Percentiles rank a stretch among this genome's conserved stretches.
Conservation (phyloP, 2,113 vertebrate genomes). For the Alligator mississippiensis region DNA sequence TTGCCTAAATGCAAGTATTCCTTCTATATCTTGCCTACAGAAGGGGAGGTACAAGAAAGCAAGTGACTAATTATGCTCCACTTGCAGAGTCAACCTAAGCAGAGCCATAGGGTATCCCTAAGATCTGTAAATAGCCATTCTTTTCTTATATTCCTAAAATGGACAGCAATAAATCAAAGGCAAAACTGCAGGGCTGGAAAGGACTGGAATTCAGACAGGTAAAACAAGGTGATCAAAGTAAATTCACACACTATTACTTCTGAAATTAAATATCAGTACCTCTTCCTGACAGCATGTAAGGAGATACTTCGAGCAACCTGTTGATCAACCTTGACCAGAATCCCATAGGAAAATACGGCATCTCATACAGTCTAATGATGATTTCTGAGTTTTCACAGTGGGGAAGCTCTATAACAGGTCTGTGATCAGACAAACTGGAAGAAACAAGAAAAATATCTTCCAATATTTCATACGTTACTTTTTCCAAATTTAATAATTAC, state of each 20-base stretch:
- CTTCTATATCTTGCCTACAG: rapidly evolving
- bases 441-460: conserved; percentile 19
- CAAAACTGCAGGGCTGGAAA: not conserved
- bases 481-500: not conserved
- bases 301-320: conserved; percentile 91
- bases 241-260: not conserved
- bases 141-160: not conserved
- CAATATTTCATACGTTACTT: not conserved
- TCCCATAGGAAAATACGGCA: conserved; percentile 97
- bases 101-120: not conserved
- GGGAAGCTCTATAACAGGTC: conserved; percentile 92
- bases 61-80: too few relatives aligned
- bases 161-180: not conserved
- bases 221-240: not conserved
- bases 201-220: not conserved
- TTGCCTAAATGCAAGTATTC: not conserved
- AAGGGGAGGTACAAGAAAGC: not conserved
- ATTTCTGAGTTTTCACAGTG: conserved; percentile 96
- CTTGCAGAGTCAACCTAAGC: too few relatives aligned
- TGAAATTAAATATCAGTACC: conserved; percentile 77
- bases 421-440: conserved; percentile 88
- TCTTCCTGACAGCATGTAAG: conserved; percentile 88
- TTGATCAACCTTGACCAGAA: conserved; percentile 96
- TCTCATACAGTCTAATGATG: conserved; percentile 93
- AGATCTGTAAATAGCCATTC: not conserved